A percentile compares a stretch with the other conserved stretches of the same genome.
phyloP scores from a whole-genome alignment of 2,113 vertebrate genomes.

The Elephantulus edwardii region DNA sequence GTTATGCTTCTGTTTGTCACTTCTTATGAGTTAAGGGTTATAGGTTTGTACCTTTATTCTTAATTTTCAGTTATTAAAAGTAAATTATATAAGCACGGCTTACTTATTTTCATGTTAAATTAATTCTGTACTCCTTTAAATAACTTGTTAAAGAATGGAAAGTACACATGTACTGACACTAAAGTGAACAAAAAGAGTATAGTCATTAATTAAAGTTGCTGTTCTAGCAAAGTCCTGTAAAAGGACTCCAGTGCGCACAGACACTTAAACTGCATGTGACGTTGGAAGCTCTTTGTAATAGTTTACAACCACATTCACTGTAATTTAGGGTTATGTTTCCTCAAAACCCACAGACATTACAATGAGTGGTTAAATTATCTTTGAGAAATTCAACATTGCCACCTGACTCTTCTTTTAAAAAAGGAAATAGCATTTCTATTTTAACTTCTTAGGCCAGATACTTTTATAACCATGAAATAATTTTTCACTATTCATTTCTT shows the following conservation, averaged over 20 bases:
- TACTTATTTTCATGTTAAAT: conserved; percentile 39
- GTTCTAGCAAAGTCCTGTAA: conserved; percentile 57
- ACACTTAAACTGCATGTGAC: conserved; percentile 66
- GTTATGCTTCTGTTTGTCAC: background rate
- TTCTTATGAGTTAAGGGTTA: conserved; percentile 6
- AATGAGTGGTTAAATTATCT: conserved; percentile 80
- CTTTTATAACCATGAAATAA: conserved; percentile 38
- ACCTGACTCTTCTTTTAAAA: conserved; percentile 77
- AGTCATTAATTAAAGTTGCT: conserved; percentile 72
- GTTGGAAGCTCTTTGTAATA: conserved; percentile 67
- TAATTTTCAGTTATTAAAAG: background rate
- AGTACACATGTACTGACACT: conserved; percentile 20
- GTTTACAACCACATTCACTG: conserved; percentile 77
- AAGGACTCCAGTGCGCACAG: conserved; percentile 30
- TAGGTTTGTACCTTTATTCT: background rate
- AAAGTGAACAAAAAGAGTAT: conserved; percentile 17
- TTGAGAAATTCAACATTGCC: conserved; percentile 76
- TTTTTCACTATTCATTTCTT: background rate
- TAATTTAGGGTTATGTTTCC: conserved; percentile 81
- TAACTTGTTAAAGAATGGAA: conserved; percentile 19
- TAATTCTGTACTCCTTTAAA: conserved; percentile 36
- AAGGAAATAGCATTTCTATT: conserved; percentile 71
- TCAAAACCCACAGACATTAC: conserved; percentile 75
- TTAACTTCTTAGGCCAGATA: conserved; percentile 52
- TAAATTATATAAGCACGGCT: background rate